Conservation (phyloP, 2,888 invertebrate genomes). For the Crepidodera aurea region DNA sequence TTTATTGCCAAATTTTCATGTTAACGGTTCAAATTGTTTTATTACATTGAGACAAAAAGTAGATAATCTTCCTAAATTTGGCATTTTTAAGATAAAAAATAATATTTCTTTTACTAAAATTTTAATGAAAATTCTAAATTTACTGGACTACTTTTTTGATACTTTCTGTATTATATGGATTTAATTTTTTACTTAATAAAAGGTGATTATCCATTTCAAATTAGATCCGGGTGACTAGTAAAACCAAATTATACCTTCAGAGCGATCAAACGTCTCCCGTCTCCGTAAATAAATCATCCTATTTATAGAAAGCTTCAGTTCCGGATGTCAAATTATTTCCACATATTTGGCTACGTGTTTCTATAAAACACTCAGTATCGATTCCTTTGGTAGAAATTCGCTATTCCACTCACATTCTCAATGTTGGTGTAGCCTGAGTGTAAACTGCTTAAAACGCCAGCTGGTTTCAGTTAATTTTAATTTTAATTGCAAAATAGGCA, state of each 20-base stretch:
- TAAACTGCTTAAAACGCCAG: constrained; percentile 15
- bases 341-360: constrained; percentile 27
- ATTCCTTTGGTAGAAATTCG: constrained; percentile 27
- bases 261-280: constrained; percentile 1
- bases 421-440: constrained; percentile 13
- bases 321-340: constrained; percentile 37
- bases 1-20: too few species aligned
- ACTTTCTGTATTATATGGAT: too few species aligned
- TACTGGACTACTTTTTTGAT: too few species aligned
- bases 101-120: too few species aligned
- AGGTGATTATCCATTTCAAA: background rate
- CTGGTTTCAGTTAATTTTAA: constrained; percentile 11
- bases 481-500: constrained; percentile 20
- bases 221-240: background rate
- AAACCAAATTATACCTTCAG: background rate
- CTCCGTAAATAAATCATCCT: background rate
- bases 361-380: constrained; percentile 33
- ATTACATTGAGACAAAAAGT: too few species aligned
- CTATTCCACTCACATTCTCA: constrained; percentile 19
- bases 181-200: background rate
- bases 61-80: too few species aligned
- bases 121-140: too few species aligned
- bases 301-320: constrained; percentile 36
- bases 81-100: too few species aligned
- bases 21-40: too few species aligned